phyloP scores from a whole-genome alignment of 2,888 invertebrate genomes.

The Omphaloscelis lunosa region DNA sequence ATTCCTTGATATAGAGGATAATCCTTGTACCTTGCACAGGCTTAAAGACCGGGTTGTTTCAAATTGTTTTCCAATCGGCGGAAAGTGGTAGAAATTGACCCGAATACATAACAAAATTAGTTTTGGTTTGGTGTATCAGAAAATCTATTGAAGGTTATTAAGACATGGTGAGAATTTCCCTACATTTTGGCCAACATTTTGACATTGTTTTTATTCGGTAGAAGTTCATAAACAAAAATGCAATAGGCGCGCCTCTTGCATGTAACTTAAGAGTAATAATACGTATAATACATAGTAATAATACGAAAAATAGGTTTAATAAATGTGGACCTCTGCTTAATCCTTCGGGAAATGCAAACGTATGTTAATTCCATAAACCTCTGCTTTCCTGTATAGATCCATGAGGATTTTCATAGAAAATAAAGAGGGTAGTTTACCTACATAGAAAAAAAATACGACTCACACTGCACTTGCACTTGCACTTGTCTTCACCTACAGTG shows the following conservation, averaged over 20 bases:
- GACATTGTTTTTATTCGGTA: too few relatives aligned
- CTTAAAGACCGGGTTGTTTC: not conserved
- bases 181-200: too few relatives aligned
- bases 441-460: not conserved
- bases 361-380: not conserved
- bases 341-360: too few relatives aligned
- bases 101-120: not conserved
- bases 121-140: too few relatives aligned
- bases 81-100: not conserved
- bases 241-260: too few relatives aligned
- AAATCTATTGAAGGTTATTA: not conserved
- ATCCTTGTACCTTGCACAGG: constrained; percentile 24
- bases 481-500: not conserved
- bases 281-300: too few relatives aligned
- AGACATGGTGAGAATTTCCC: not conserved
- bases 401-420: not conserved
- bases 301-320: too few relatives aligned
- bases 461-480: too few relatives aligned
- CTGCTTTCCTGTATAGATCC: not conserved
- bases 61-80: constrained; percentile 23
- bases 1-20: constrained; percentile 15
- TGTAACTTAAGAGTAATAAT: too few relatives aligned
- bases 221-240: too few relatives aligned
- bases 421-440: not conserved
- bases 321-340: too few relatives aligned